Evolutionary conservation across 2,113 vertebrate species (phyloP).

Genomic region (Pangasianodon hypophthalmus): DNA sequence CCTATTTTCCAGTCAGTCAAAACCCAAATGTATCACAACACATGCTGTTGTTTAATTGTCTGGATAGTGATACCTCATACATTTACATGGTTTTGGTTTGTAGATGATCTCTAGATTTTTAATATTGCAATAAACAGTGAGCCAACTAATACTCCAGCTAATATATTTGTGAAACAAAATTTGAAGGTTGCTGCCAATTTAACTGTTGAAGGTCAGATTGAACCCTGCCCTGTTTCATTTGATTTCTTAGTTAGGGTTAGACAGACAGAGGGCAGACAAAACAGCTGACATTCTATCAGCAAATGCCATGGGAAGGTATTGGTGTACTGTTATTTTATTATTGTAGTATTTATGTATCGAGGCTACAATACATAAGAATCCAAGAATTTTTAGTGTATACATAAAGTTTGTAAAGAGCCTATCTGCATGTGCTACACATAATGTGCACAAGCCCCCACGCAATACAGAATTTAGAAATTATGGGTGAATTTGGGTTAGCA

Average conservation of each 20-base stretch:
- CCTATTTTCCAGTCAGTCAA: neutral
- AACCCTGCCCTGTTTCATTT: no score
- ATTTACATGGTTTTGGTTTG: neutral
- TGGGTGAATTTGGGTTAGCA: neutral
- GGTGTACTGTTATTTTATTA: no score
- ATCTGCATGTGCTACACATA: neutral
- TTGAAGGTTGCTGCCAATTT: no score
- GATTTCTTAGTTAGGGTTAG: neutral
- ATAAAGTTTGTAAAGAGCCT: neutral
- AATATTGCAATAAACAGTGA: neutral
- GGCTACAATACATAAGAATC: neutral
- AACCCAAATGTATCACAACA: neutral
- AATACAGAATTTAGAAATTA: neutral
- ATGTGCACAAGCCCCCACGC: neutral
- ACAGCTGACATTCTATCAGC: no score
- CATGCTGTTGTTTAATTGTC: neutral
- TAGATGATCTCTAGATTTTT: neutral
- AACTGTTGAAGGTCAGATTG: no score
- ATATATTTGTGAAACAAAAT: no score
- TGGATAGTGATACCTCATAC: neutral
- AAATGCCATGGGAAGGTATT: no score
- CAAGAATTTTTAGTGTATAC: neutral
- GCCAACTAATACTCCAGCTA: no score
- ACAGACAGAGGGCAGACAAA: no score
- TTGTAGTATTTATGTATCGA: no score